phyloP scores from a whole-genome alignment of 2,113 vertebrate species.

The Reinhardtius hippoglossoides region DNA sequence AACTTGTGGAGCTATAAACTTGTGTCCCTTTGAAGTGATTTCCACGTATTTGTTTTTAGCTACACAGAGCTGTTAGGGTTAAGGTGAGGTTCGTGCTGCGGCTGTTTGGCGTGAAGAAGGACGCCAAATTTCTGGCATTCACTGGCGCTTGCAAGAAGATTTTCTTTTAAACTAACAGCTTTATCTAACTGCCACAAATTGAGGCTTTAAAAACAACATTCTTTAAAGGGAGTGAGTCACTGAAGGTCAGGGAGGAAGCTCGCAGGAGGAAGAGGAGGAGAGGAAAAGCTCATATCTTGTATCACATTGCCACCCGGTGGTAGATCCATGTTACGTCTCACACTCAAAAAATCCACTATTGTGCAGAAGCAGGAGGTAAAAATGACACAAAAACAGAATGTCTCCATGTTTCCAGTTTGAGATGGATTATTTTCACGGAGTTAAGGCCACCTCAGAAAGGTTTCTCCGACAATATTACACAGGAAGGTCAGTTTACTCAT shows the following conservation, averaged over 20 bases:
- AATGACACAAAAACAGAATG: background rate
- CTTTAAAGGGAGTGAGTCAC: slow-evolving; percentile 32
- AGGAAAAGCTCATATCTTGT: slow-evolving; percentile 40
- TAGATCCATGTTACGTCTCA: slow-evolving; percentile 8
- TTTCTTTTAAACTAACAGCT: slow-evolving; percentile 57
- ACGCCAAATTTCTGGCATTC: slow-evolving; percentile 63
- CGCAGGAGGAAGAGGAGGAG: slow-evolving; percentile 8
- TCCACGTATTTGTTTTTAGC: slow-evolving; percentile 41
- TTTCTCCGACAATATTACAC: background rate
- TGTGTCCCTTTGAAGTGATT: slow-evolving; percentile 50
- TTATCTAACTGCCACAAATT: slow-evolving; percentile 62
- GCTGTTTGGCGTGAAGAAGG: slow-evolving; percentile 50
- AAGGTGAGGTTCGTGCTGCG: slow-evolving; percentile 40
- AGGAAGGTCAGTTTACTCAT: background rate
- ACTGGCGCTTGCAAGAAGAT: slow-evolving; percentile 28
- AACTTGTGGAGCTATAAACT: slow-evolving; percentile 33
- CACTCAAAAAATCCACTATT: background rate
- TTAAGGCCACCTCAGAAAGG: background rate
- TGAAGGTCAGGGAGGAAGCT: slow-evolving; percentile 55
- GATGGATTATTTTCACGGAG: background rate
- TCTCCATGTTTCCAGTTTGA: background rate
- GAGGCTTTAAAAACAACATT: slow-evolving; percentile 49
- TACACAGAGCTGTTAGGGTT: slow-evolving; percentile 8
- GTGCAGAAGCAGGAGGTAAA: background rate
- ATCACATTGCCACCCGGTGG: slow-evolving; percentile 77